Evolutionary conservation across 64 coral and sea anemone species (phyloP).

Genomic region (Porites lutea): DNA sequence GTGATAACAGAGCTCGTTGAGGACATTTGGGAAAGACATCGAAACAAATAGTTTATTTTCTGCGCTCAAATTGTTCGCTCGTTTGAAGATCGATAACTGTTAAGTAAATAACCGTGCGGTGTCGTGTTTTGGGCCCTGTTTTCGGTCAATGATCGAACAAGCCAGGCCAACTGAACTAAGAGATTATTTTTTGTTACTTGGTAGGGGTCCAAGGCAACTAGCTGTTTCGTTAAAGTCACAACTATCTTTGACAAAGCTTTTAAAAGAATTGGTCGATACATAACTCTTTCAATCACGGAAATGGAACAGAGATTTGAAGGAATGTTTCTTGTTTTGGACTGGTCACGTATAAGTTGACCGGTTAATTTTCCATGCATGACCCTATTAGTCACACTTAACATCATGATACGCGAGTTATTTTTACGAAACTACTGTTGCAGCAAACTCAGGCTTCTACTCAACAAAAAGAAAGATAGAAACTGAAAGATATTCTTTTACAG

Average conservation of each 20-base stretch:
- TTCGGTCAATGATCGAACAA: too few species aligned
- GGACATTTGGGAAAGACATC: conserved; percentile 52
- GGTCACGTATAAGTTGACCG: not conserved
- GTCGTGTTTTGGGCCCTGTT: not conserved
- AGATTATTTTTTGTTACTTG: too few species aligned
- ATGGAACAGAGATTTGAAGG: not conserved
- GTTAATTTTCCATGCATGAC: not conserved
- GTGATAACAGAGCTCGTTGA: not conserved
- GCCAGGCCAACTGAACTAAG: too few species aligned
- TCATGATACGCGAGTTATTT: too few species aligned
- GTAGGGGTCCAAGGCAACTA: not conserved
- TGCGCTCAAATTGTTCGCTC: not conserved
- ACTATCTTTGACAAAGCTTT: not conserved
- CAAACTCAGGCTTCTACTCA: not conserved
- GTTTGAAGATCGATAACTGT: not conserved
- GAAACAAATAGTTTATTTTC: conserved; percentile 13
- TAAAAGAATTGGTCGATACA: not conserved
- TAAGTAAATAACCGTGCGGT: not conserved
- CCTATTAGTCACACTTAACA: not conserved
- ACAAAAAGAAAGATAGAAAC: too few species aligned
- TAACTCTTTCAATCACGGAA: not conserved
- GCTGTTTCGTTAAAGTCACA: not conserved
- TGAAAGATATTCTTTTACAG: not conserved
- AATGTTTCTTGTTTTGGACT: not conserved
- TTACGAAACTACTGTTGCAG: not conserved